These are phyloP conservation scores for Rhagonycha lutea DNA, from an alignment of 2,888 invertebrate genomes.

Conservation along the genomic window DNA sequence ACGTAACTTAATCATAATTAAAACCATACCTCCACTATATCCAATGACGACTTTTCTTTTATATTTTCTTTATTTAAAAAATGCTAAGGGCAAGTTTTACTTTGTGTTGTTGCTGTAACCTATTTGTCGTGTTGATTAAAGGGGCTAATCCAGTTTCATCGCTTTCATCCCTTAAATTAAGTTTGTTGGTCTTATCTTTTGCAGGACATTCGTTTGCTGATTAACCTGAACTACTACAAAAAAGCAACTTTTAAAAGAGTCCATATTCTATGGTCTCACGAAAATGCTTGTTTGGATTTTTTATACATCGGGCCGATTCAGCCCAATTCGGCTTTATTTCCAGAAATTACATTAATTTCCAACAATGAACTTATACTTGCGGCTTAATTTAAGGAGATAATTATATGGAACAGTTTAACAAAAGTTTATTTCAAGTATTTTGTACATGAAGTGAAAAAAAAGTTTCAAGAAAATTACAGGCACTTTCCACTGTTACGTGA, in stretches of 20 bases:
- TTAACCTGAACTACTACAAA: slow-evolving; percentile 26
- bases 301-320: slow-evolving; percentile 4
- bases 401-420: neutral
- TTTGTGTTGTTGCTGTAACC: slow-evolving; percentile 20
- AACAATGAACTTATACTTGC: neutral
- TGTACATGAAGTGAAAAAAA: neutral
- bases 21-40: neutral
- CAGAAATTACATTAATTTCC: slow-evolving; percentile 7
- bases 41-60: neutral
- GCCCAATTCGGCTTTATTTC: slow-evolving; percentile 3
- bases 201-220: slow-evolving; percentile 23
- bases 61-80: slow-evolving; percentile 3
- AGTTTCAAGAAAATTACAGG: neutral
- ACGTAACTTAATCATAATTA: neutral
- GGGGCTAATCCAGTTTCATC: slow-evolving; percentile 26
- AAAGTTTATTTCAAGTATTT: neutral
- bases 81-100: slow-evolving; percentile 9
- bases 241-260: slow-evolving; percentile 16
- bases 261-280: slow-evolving; percentile 4
- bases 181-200: slow-evolving; percentile 28
- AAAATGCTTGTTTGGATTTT: slow-evolving; percentile 15
- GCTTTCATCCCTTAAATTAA: slow-evolving; percentile 30
- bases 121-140: slow-evolving; percentile 29
- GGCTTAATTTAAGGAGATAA: neutral
- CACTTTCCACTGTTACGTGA: slow-evolving; percentile 1